Base-by-base conservation (phyloP, 2,113 vertebrate genomes). In the Vidua macroura region DNA sequence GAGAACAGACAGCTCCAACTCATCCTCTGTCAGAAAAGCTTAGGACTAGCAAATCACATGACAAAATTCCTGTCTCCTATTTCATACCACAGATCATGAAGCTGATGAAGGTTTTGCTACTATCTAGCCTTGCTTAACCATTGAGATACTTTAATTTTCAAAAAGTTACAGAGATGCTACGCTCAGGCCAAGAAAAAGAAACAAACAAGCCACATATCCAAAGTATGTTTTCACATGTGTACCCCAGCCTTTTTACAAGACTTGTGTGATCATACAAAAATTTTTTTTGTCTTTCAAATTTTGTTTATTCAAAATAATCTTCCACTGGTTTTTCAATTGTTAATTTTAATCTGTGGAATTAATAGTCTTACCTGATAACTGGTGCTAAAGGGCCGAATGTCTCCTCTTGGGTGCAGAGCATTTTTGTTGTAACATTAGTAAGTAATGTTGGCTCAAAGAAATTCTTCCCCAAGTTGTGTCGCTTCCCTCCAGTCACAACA, bases 361-460 rank as follows among this genome's bases (percentile, higher is more conserved):
- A n/a, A 48, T 41, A 28, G 31, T 60, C 98, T 94, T 96, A 99
- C 99, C 98, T 99, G 97, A 99, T 97, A 82, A 99, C 98, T 1
- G 99, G 99, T 24, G 99, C 97, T 87, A 99, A 98, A 8, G 99
- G 99, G 31, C 99, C 99, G 27, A 99, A 99, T 0, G 99, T 99
- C 73, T 99, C 99, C 86, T 99, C 99, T 9, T 78, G 97, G 9
- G 97, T 98, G 85, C 99, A 99, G 17, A 99, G 93, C 99, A 99
- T 99, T 82, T 98, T 97, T 19, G 87, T 88, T 86, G 98, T 98
- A 95, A 99, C 98, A 0, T 97, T 97, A 51, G 98, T 96, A 62
- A 99, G 98, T 74, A 99, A 97, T 1, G 99, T 99, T 44, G 99
- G 99, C 97, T 99, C 98, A 92, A 99, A 98, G 97, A 99, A 99